Conservation (phyloP, 2,888 invertebrate genomes). For the Volucella zonaria region DNA sequence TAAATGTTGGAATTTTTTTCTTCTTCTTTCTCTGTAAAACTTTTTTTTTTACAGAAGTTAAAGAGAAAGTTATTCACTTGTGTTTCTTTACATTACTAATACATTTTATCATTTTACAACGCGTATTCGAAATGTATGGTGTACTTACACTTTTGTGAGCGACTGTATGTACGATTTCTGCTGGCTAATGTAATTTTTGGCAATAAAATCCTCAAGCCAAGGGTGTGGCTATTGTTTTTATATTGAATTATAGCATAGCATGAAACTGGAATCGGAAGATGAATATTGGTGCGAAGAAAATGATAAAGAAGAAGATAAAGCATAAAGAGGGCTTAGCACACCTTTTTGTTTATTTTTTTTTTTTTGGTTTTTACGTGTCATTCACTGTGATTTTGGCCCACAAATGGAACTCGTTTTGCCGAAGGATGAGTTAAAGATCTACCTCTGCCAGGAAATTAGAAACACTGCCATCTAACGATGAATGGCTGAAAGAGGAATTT, state of each 20-base stretch:
- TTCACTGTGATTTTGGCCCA: slow-evolving; percentile 38
- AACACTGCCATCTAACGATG: slow-evolving; percentile 60
- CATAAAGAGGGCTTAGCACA: slow-evolving; percentile 22
- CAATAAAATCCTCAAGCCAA: slow-evolving; percentile 65
- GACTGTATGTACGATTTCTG: slow-evolving; percentile 45
- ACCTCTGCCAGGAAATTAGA: not conserved
- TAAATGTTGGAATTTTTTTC: slow-evolving; percentile 2
- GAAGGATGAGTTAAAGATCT: slow-evolving; percentile 24
- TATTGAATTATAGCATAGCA: slow-evolving; percentile 58
- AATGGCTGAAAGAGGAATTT: slow-evolving; percentile 36
- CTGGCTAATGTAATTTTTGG: slow-evolving; percentile 68
- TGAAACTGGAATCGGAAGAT: slow-evolving; percentile 24
- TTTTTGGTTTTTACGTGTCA: slow-evolving; percentile 33
- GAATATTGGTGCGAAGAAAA: not conserved
- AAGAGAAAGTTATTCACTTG: slow-evolving; percentile 59
- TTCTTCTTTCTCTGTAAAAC: not conserved
- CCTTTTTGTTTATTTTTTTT: slow-evolving; percentile 32
- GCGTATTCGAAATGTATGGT: slow-evolving; percentile 12
- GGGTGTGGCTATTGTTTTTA: slow-evolving; percentile 70
- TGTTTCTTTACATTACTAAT: slow-evolving; percentile 49
- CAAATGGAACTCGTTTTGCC: slow-evolving; percentile 34
- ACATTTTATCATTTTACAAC: slow-evolving; percentile 68
- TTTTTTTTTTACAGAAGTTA: slow-evolving; percentile 23
- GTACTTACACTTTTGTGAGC: not conserved
- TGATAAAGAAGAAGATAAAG: not conserved